These are phyloP conservation scores for Apodemia mormo DNA, from an alignment of 2,888 invertebrate species.

Conservation along the genomic window DNA sequence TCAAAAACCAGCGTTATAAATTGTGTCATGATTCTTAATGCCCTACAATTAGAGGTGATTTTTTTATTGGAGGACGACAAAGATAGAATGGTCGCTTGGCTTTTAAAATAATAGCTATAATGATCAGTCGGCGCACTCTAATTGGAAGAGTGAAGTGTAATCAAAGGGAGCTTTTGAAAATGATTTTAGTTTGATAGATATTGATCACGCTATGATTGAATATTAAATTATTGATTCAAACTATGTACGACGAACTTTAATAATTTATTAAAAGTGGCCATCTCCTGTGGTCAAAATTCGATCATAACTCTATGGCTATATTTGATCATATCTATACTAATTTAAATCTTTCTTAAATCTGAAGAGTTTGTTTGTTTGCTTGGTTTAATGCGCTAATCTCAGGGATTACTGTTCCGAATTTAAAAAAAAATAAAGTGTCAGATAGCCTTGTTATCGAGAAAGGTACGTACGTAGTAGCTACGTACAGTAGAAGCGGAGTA, in stretches of 20 bases:
- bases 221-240: constrained; percentile 1
- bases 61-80: background rate
- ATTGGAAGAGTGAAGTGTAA: constrained; percentile 57
- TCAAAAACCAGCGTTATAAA: constrained; percentile 30
- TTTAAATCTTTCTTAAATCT: too few species aligned
- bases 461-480: too few species aligned
- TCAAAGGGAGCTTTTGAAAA: constrained; percentile 49
- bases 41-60: background rate
- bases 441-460: too few species aligned
- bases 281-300: too few species aligned
- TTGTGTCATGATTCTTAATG: constrained; percentile 25
- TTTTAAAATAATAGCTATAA: constrained; percentile 37
- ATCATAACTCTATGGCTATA: too few species aligned
- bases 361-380: too few species aligned
- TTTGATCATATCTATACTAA: too few species aligned
- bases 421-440: too few species aligned
- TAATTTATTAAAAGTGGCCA: background rate
- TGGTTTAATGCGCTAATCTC: too few species aligned
- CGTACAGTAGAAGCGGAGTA: too few species aligned
- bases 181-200: constrained; percentile 58
- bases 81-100: constrained; percentile 22
- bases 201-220: constrained; percentile 33
- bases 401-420: too few species aligned
- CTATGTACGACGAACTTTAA: background rate
- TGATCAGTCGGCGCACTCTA: constrained; percentile 46